Percentiles rank a stretch among this genome's conserved stretches.
Evolutionary conservation across 23 tunicate species (phyloP).

Genomic region (Diplosoma virens): DNA sequence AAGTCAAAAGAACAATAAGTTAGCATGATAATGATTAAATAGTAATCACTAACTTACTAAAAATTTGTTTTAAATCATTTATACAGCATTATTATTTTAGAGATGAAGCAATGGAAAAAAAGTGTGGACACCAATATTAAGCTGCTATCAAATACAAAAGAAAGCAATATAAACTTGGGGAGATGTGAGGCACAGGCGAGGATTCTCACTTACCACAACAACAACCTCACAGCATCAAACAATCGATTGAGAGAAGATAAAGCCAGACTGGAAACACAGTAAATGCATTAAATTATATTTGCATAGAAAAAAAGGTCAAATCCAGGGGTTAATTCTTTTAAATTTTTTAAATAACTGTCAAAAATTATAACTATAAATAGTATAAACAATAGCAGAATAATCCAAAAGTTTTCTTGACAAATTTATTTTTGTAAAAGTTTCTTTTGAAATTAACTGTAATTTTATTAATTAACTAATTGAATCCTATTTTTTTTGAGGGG

Average conservation of each 20-base stretch:
- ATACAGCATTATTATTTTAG: too few species aligned
- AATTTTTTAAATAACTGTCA: not conserved
- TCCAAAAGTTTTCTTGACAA: too few species aligned
- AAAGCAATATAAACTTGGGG: slow-evolving; percentile 45
- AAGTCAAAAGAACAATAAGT: too few species aligned
- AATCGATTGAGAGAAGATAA: slow-evolving; percentile 41
- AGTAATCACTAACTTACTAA: too few species aligned
- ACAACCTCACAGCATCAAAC: slow-evolving; percentile 27
- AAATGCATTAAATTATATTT: too few species aligned
- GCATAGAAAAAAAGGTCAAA: not conserved
- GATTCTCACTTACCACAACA: slow-evolving; percentile 2
- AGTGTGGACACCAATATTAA: slow-evolving; percentile 30
- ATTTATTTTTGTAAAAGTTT: too few species aligned
- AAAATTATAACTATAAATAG: not conserved
- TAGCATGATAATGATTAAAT: too few species aligned
- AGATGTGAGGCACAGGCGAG: slow-evolving; percentile 37
- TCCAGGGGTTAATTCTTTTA: not conserved
- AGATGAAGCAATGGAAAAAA: slow-evolving; percentile 42
- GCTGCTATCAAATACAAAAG: slow-evolving; percentile 42
- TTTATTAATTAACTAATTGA: too few species aligned
- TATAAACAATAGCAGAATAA: too few species aligned
- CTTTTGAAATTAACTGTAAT: too few species aligned
- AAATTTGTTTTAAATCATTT: too few species aligned
- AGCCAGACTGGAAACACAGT: slow-evolving; percentile 41
- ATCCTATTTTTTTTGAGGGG: too few species aligned